Evolutionary conservation across 2,113 vertebrate genomes (phyloP).

Genomic region (Electrona antarctica): DNA sequence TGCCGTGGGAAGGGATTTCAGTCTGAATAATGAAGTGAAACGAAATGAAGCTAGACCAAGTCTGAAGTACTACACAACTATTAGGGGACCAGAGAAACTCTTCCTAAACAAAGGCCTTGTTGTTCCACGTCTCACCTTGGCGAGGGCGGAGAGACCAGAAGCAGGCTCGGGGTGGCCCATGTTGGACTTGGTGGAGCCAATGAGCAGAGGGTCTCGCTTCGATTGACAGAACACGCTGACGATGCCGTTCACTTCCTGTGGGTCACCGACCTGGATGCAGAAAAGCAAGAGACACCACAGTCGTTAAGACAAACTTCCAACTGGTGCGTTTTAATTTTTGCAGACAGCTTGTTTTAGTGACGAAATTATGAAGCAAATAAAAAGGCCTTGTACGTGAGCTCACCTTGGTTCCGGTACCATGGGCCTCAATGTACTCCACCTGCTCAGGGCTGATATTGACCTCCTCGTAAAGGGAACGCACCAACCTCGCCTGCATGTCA

Average conservation of each 20-base stretch:
- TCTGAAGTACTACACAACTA: no score
- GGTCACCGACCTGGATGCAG: slow-evolving; percentile 88
- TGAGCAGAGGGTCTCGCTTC: slow-evolving; percentile 81
- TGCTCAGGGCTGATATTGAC: slow-evolving; percentile 76
- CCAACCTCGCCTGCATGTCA: slow-evolving; percentile 83
- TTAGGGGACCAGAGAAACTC: neutral
- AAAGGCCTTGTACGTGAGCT: slow-evolving; percentile 12
- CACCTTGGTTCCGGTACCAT: slow-evolving; percentile 97
- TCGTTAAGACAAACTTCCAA: neutral
- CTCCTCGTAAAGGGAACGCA: slow-evolving; percentile 83
- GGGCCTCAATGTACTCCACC: slow-evolving; percentile 93
- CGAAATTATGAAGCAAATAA: no score
- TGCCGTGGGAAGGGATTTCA: no score
- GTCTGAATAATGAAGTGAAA: no score
- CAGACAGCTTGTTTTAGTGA: neutral
- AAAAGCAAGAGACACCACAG: neutral
- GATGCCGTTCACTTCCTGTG: slow-evolving; percentile 90
- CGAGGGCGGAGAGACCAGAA: slow-evolving; percentile 88
- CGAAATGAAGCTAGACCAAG: no score
- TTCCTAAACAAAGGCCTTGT: neutral
- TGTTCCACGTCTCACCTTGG: slow-evolving; percentile 81
- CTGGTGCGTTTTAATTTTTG: neutral
- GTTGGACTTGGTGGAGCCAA: slow-evolving; percentile 97
- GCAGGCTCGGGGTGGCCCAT: slow-evolving; percentile 97
- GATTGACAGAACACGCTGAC: slow-evolving; percentile 79